phyloP scores from a whole-genome alignment of 2,113 vertebrate species.

The Neogale vison region DNA sequence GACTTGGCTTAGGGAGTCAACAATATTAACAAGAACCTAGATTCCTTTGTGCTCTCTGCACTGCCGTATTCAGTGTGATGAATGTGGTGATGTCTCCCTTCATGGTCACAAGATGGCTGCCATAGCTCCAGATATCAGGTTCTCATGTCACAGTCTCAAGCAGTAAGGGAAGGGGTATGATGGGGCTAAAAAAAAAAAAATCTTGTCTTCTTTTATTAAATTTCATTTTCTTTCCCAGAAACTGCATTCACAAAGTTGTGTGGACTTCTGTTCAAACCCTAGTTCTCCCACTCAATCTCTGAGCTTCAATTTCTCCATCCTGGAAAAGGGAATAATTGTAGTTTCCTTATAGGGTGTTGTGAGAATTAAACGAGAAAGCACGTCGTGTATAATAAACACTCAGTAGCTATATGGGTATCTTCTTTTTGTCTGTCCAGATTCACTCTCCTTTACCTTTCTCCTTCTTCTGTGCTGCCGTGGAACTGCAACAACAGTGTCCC shows the following conservation, averaged over 20 bases:
- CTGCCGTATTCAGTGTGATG: not conserved
- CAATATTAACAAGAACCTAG: not conserved
- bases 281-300: not conserved
- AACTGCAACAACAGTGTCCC: not conserved
- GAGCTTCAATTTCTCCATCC: not conserved
- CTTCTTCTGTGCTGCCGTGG: not conserved
- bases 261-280: not conserved
- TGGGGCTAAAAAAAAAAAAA: not conserved
- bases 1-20: not conserved
- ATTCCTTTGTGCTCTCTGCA: not conserved
- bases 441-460: not conserved
- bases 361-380: not conserved
- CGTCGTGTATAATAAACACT: not conserved
- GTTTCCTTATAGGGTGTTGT: not conserved
- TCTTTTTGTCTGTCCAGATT: not conserved
- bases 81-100: not conserved
- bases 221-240: not conserved
- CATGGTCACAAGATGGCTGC: not conserved
- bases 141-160: not conserved
- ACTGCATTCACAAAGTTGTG: not conserved
- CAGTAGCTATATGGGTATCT: not conserved
- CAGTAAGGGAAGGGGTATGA: not conserved
- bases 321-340: not conserved
- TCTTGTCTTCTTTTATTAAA: not conserved
- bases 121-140: not conserved